Evolutionary conservation across 2,888 invertebrate species (phyloP).

Genomic region (Helicoverpa assulta): DNA sequence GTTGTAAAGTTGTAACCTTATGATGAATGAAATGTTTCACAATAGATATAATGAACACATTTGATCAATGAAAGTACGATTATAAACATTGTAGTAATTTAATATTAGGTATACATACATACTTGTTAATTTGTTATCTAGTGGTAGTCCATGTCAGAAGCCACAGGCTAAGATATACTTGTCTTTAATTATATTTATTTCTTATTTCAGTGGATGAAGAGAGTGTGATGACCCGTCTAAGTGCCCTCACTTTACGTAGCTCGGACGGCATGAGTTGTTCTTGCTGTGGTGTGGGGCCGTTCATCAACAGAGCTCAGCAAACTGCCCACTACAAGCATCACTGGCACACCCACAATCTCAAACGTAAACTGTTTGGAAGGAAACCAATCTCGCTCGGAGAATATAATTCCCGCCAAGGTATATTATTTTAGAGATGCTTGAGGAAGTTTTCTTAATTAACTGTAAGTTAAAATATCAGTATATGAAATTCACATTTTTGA

Average conservation of each 20-base stretch:
- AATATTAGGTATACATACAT: not conserved
- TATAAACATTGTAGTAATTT: not conserved
- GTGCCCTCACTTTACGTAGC: constrained; percentile 78
- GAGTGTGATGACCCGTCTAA: constrained; percentile 84
- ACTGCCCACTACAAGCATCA: constrained; percentile 95
- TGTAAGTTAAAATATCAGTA: too few species aligned
- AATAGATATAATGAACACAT: not conserved
- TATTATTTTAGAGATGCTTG: not conserved
- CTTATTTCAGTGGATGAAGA: constrained; percentile 82
- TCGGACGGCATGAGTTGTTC: constrained; percentile 84
- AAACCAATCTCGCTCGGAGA: constrained; percentile 79
- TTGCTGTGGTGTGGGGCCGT: constrained; percentile 88
- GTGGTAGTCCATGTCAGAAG: too few species aligned
- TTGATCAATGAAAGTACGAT: not conserved
- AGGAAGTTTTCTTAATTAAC: too few species aligned
- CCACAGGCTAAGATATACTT: too few species aligned
- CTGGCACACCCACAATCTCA: constrained; percentile 96
- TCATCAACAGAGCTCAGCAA: constrained; percentile 91
- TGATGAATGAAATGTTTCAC: not conserved
- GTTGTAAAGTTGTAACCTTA: not conserved
- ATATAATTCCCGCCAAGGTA: constrained; percentile 84
- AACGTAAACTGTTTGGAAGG: constrained; percentile 92
- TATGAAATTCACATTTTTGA: too few species aligned
- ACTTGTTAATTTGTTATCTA: too few species aligned
- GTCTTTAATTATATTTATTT: too few species aligned